Base-by-base conservation (phyloP, 2,113 vertebrate species). In the Crotalus horridus region DNA sequence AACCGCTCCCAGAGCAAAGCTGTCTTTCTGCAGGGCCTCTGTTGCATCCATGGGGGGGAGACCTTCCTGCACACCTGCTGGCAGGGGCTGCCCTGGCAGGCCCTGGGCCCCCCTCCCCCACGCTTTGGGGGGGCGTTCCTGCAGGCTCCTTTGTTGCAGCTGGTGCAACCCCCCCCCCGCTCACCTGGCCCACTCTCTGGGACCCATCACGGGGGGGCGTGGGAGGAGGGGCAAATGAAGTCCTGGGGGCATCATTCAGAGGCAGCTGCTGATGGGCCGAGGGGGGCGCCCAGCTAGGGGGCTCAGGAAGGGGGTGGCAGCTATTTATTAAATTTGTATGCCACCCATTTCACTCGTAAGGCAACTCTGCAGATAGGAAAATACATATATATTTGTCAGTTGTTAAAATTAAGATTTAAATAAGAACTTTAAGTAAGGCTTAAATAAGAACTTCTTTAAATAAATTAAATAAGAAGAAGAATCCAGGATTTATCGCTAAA, bases 171-270 rank as follows among this genome's bases (percentile, higher is more conserved):
- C 46, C 46, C 46, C 46, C 46, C 46, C 20, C 0, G n/a, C 92
- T 94, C 95, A 93, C 94, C 93, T 2, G 0, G 95, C 89, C 15
- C 92, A 93, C 91, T 94, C 95, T 96, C 94, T 46, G 46, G 46
- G 96, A 95, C 96, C 96, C 94, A 74, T 94, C 94, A 95, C 92
- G 95, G 94, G 95, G 94, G 26, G 24, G 48, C 1, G 0, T 95
- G 94, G 95, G 95, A 95, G 90, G 85, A 48, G 95, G 93, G 93
- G 91, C 11, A 21, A 48, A 46, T 3, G 23, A 10, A 46, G 43
- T 24, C 23, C 24, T 61, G 59, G 61, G 3, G 26, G 24, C 92
- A 85, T 39, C 96, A 95, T 92, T 95, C 94, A 64, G 48, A 17
- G 93, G 74, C 95, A 94, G 93, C 93, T 26, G 88, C 55, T 12